phyloP scores from a whole-genome alignment of 1,140 invertebrate genomes.

The Psix sp. region DNA sequence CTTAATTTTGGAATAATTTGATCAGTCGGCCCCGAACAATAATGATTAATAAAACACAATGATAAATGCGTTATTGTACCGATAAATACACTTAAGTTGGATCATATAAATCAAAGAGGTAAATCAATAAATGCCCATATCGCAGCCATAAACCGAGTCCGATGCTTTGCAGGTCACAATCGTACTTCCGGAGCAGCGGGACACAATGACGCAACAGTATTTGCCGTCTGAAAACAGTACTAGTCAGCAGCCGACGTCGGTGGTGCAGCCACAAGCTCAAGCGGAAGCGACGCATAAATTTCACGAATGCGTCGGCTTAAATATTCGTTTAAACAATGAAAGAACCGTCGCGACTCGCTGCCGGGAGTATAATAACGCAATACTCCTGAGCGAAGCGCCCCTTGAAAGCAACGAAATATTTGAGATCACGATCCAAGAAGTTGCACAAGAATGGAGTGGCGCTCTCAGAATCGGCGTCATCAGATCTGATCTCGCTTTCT shows the following conservation, averaged over 20 bases:
- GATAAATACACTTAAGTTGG: conserved; percentile 14
- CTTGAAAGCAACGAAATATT: conserved; percentile 85
- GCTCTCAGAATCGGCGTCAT: conserved; percentile 85
- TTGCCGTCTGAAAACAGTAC: conserved; percentile 74
- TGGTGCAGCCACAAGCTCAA: conserved; percentile 71
- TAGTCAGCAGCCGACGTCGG: conserved; percentile 75
- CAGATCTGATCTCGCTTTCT: conserved; percentile 68
- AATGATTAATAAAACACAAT: neutral
- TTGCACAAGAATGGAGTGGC: conserved; percentile 84
- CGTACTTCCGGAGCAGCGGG: conserved; percentile 72
- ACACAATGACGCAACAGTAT: conserved; percentile 72
- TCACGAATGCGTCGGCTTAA: conserved; percentile 85
- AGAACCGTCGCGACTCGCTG: conserved; percentile 82
- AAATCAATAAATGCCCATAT: conserved; percentile 26
- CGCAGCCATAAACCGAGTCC: conserved; percentile 1
- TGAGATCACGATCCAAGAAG: conserved; percentile 82
- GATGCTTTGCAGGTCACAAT: conserved; percentile 70
- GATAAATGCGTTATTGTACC: neutral
- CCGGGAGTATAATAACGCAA: conserved; percentile 81
- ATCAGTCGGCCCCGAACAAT: no score
- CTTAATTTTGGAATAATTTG: no score
- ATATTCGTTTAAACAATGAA: conserved; percentile 83
- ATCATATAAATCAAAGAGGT: conserved; percentile 7
- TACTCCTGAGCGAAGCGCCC: conserved; percentile 85
- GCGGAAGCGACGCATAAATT: conserved; percentile 75